Evolutionary conservation across 2,797 vertebrate species (phyloP), one percentile per base, ranked within the genome.

Genomic region (Onychomys torridus): DNA sequence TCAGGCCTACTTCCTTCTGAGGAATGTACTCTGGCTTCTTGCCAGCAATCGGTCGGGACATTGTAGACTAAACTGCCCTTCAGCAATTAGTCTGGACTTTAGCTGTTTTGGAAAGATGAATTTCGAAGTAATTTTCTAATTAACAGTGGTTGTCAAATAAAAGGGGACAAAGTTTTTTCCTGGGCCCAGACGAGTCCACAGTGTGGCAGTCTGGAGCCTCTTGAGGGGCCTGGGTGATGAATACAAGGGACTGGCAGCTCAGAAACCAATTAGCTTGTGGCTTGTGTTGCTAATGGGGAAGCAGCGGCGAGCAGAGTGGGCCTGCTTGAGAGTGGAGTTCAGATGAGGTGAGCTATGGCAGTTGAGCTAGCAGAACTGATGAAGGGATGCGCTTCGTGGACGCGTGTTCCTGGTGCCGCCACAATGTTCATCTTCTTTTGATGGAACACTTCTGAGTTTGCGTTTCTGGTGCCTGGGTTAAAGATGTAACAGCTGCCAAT

Each of bases 251-350:
- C 91, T 95, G 94, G 75, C 40, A 75, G 96, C 93, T 95, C 93
- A 76, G 96, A 97, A 98, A 93, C 90, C 98, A 95, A 95, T 98
- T 97, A 93, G 96, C 95, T 98, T 95, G 96, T 94, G 55, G 96
- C 94, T 96, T 93, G 97, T 97, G 97, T 96, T 90, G 96, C 97
- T 96, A 69, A 97, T 61, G 84, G 9, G 6, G 61, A 93, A 95
- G 78, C 93, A 81, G 97, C 25, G 21, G 96, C 6, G 71, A 96
- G 97, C 94, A 84, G 96, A 93, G 93, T 76, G 91, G 89, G 97
- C 96, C 97, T 98, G 94, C 97, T 78, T 71, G 96, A 94, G 91
- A 94, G 7, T 21, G 84, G 57, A 90, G 93, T 76, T 84, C 85
- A 90, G 27, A 37, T 5, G 21, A 96, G 98, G 98, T 97, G 93